phyloP scores from a whole-genome alignment of 2,797 vertebrate species.

The Tenualosa thibaudeaui region DNA sequence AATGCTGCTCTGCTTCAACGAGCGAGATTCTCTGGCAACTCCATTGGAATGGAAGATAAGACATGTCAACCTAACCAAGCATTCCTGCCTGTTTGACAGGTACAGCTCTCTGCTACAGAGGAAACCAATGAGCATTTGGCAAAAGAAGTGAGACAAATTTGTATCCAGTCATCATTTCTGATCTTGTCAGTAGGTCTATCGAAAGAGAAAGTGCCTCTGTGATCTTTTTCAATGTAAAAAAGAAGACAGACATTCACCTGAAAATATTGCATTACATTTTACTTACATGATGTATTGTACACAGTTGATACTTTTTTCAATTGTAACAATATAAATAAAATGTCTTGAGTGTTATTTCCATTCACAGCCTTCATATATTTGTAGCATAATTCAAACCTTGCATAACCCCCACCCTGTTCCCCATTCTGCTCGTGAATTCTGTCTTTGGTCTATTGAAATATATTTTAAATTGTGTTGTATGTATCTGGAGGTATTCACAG shows the following conservation, averaged over 20 bases:
- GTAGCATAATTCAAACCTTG: not conserved
- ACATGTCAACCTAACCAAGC: no score
- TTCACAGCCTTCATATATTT: not conserved
- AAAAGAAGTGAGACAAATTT: no score
- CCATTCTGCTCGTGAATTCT: no score
- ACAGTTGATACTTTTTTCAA: not conserved
- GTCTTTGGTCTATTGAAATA: not conserved
- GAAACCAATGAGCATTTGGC: no score
- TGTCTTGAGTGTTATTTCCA: not conserved
- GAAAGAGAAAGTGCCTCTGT: no score
- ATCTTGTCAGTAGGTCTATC: no score
- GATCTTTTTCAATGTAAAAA: not conserved
- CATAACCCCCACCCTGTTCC: not conserved
- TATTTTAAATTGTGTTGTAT: not conserved
- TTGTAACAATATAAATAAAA: not conserved
- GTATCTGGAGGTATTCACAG: not conserved
- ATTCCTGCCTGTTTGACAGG: no score
- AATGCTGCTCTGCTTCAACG: no score
- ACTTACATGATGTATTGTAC: not conserved
- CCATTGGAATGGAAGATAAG: no score
- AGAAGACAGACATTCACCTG: not conserved
- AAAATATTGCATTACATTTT: not conserved
- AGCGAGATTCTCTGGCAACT: no score
- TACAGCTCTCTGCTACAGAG: no score
- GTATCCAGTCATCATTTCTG: no score